Percentiles rank a stretch among this genome's conserved stretches.
These are phyloP conservation scores for Bos taurus DNA, from an alignment of 2,113 vertebrate species.

Conservation along the genomic window ARS-UCD2.0 NC_037337.1:36934501-36935000, in stretches of 20 bases:
- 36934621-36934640: too few species aligned
- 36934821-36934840: conserved; percentile 73
- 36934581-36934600: not conserved
- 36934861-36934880: not conserved
- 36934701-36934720: conserved; percentile 42
- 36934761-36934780: conserved; percentile 38
- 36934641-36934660: not conserved
- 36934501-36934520: not conserved
- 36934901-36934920: not conserved
- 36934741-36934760: conserved; percentile 92
- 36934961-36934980: conserved; percentile 92
- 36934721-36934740: conserved; percentile 89
- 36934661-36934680: not conserved
- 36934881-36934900: not conserved
- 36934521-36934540: not conserved
- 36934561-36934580: too few species aligned
- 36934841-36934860: not conserved
- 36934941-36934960: not conserved
- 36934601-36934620: not conserved
- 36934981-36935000: conserved; percentile 92
- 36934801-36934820: conserved; percentile 85
- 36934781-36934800: conserved; percentile 59
- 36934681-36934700: rapidly evolving
- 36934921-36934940: too few species aligned
- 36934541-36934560: not conserved